Conservation (phyloP, 1,140 invertebrate species). For the Dolichoris vasculosae region DNA sequence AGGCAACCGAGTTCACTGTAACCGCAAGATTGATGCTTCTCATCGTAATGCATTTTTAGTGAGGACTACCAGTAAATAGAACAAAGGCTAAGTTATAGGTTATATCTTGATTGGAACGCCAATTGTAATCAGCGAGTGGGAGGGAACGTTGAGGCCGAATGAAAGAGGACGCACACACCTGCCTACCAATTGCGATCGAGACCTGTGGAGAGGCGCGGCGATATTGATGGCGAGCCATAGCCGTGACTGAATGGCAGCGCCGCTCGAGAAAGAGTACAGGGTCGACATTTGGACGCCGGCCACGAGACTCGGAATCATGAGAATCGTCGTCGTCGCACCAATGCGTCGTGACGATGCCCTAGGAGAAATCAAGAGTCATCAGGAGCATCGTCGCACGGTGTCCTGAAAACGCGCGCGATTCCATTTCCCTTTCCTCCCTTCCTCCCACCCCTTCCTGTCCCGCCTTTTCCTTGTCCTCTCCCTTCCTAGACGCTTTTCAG, state of each 20-base stretch:
- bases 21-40: not conserved
- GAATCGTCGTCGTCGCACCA: not conserved
- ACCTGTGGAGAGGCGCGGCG: not conserved
- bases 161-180: not conserved
- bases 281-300: not conserved
- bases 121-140: conserved; percentile 31
- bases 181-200: conserved; percentile 10
- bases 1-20: no score
- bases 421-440: not conserved
- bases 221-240: not conserved
- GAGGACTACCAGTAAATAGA: not conserved
- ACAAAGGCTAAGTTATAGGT: not conserved
- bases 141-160: conserved; percentile 11
- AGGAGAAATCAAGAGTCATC: not conserved
- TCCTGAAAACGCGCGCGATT: not conserved
- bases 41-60: not conserved
- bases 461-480: not conserved
- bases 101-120: conserved; percentile 47
- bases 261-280: not conserved
- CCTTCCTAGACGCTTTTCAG: not conserved
- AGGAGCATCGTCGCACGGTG: not conserved
- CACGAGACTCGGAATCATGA: not conserved
- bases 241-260: not conserved
- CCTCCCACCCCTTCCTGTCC: not conserved
- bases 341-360: not conserved